Evolutionary conservation across 37 sponge, comb jelly and placozoan genomes (phyloP).

Genomic region (Dysidea cf. avara): DNA sequence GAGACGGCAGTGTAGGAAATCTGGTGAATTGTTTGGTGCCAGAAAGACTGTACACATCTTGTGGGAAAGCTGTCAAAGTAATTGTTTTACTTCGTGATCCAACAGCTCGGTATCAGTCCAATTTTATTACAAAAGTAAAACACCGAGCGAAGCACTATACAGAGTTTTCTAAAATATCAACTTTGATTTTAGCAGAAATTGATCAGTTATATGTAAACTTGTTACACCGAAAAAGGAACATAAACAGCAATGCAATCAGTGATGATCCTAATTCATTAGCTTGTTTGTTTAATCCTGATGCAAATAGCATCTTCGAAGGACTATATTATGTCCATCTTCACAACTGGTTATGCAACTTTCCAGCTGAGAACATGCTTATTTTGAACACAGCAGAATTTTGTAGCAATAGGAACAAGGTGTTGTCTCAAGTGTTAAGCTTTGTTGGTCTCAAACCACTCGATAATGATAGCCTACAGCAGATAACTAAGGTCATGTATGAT

Average conservation of each 20-base stretch:
- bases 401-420: constrained; percentile 16
- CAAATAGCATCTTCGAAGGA: constrained; percentile 59
- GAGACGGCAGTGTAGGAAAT: constrained; percentile 65
- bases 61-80: constrained; percentile 60
- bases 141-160: not conserved
- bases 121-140: constrained; percentile 49
- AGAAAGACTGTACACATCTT: constrained; percentile 42
- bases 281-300: constrained; percentile 31
- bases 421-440: constrained; percentile 52
- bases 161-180: constrained; percentile 9
- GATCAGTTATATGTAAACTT: not conserved
- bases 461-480: not conserved
- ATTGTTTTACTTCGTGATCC: constrained; percentile 62
- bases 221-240: constrained; percentile 7
- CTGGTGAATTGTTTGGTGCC: constrained; percentile 45
- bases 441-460: constrained; percentile 40
- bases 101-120: constrained; percentile 48
- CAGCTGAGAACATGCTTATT: constrained; percentile 73
- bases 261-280: not conserved
- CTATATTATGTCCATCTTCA: constrained; percentile 57
- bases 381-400: constrained; percentile 76
- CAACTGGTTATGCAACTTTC: constrained; percentile 80
- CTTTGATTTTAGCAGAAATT: constrained; percentile 29
- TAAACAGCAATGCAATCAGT: not conserved
- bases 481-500: constrained; percentile 54